phyloP scores from a whole-genome alignment of 1,140 invertebrate genomes.

The Macrobrachium nipponense region DNA sequence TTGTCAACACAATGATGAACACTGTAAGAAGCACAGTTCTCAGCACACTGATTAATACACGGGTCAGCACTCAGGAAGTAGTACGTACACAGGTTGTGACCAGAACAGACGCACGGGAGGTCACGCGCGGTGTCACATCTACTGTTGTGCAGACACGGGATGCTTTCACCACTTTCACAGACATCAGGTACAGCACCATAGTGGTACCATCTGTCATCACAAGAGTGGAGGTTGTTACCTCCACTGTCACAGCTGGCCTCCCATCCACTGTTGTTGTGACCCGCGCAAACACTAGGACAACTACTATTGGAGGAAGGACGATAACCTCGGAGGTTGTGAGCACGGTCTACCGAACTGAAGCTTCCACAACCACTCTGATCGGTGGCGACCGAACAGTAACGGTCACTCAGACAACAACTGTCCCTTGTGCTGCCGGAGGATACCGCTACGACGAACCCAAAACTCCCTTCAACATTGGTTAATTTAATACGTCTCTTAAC shows the following conservation, averaged over 20 bases:
- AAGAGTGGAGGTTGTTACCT: background rate
- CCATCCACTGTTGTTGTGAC: conserved; percentile 1
- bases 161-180: conserved; percentile 1
- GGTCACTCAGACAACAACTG: background rate
- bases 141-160: conserved; percentile 20
- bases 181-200: background rate
- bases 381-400: background rate
- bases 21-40: conserved; percentile 49
- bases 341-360: conserved; percentile 23
- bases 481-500: background rate
- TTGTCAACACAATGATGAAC: conserved; percentile 25
- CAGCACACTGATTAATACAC: conserved; percentile 35
- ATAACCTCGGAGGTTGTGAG: conserved; percentile 32
- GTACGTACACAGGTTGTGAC: conserved; percentile 29
- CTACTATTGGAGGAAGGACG: conserved; percentile 12
- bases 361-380: conserved; percentile 22
- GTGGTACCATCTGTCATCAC: background rate
- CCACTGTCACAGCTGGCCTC: background rate
- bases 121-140: background rate
- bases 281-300: background rate
- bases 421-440: conserved; percentile 17
- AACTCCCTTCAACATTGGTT: conserved; percentile 30
- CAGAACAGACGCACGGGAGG: background rate
- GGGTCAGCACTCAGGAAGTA: background rate
- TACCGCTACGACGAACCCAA: conserved; percentile 34